phyloP scores from a whole-genome alignment of 2,888 invertebrate genomes.

The Gisinianus flammeolus region DNA sequence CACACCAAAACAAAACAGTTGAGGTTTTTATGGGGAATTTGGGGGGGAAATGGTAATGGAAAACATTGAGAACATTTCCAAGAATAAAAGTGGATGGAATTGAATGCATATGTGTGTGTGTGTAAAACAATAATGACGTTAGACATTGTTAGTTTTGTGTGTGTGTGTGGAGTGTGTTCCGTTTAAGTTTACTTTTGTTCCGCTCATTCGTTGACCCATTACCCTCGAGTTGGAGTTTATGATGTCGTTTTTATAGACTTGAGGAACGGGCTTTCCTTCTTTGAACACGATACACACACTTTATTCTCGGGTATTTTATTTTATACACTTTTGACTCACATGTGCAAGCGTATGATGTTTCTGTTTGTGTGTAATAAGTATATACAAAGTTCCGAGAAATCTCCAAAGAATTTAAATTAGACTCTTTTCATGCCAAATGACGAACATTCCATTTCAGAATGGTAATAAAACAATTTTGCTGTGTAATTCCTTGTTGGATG shows the following conservation, averaged over 20 bases:
- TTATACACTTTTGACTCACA: not conserved
- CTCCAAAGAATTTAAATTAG: not conserved
- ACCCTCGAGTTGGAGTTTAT: conserved; percentile 2
- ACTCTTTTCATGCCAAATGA: not conserved
- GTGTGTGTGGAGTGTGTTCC: not conserved
- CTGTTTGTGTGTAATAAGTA: not conserved
- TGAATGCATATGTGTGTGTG: too few relatives aligned
- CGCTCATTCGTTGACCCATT: conserved; percentile 33
- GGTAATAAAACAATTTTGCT: not conserved
- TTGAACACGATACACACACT: not conserved
- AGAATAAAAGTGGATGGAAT: too few relatives aligned
- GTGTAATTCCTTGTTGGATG: conserved; percentile 8
- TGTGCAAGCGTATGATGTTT: too few relatives aligned
- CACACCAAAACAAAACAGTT: too few relatives aligned
- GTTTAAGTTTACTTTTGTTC: not conserved
- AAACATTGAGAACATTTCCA: too few relatives aligned
- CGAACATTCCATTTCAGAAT: not conserved
- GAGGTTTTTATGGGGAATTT: too few relatives aligned
- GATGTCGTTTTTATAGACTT: not conserved
- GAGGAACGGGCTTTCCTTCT: not conserved
- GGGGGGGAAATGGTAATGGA: too few relatives aligned
- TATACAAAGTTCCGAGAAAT: not conserved
- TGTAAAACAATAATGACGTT: too few relatives aligned
- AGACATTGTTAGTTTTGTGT: too few relatives aligned
- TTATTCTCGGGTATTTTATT: not conserved